phyloP scores from a whole-genome alignment of 2,113 vertebrate species.

The Gambusia affinis region DNA sequence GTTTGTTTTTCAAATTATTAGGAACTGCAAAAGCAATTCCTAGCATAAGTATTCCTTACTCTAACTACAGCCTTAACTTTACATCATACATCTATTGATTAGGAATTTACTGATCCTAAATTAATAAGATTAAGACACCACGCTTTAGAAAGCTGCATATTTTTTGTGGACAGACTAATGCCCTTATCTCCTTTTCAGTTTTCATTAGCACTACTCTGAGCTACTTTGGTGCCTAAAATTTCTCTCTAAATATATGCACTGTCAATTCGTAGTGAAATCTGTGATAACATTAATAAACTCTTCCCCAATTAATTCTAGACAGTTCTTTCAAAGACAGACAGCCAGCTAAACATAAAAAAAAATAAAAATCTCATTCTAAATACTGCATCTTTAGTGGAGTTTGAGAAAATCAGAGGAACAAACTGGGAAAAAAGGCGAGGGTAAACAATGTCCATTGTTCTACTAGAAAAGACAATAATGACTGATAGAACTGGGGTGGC shows the following conservation, averaged over 20 bases:
- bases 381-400: slow-evolving; percentile 23
- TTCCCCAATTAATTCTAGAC: not conserved
- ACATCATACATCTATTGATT: not conserved
- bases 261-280: not conserved
- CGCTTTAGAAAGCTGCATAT: too few species aligned
- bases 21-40: not conserved
- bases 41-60: not conserved
- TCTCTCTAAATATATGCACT: not conserved
- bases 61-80: not conserved
- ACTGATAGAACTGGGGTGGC: slow-evolving; percentile 74
- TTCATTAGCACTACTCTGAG: not conserved
- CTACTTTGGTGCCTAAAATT: not conserved
- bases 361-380: slow-evolving; percentile 10
- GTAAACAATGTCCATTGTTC: slow-evolving; percentile 71
- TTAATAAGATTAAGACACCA: too few species aligned
- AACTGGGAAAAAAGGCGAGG: not conserved
- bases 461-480: slow-evolving; percentile 72
- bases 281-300: not conserved
- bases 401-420: slow-evolving; percentile 15
- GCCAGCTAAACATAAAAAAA: not conserved
- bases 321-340: not conserved
- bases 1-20: not conserved
- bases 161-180: not conserved
- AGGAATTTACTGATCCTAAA: not conserved
- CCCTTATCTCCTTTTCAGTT: not conserved